Conservation (phyloP, 2,888 invertebrate genomes). For the Drosophila merina region DNA sequence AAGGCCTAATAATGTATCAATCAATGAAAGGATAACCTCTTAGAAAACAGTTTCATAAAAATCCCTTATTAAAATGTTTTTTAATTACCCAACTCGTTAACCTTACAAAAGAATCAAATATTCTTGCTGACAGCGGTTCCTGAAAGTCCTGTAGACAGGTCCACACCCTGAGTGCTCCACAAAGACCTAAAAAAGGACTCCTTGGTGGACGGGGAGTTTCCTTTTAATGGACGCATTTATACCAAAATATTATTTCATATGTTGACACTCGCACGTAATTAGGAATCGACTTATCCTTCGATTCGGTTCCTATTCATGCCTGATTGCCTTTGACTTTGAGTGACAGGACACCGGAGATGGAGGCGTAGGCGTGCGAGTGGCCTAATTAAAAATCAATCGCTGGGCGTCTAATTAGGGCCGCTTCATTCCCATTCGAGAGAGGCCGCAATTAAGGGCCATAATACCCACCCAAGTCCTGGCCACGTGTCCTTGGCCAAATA, state of each 20-base stretch:
- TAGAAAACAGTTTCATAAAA: neutral
- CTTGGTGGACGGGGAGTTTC: slow-evolving; percentile 6
- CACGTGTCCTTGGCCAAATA: slow-evolving; percentile 62
- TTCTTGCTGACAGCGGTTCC: neutral
- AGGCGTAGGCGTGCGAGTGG: slow-evolving; percentile 18
- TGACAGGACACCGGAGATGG: slow-evolving; percentile 25
- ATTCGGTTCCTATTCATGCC: slow-evolving; percentile 37
- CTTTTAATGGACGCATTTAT: slow-evolving; percentile 59
- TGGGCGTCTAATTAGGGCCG: slow-evolving; percentile 41
- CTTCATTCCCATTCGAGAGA: slow-evolving; percentile 14
- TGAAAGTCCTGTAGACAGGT: neutral
- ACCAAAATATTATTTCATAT: slow-evolving; percentile 78
- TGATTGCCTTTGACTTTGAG: slow-evolving; percentile 62
- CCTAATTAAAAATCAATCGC: slow-evolving; percentile 73
- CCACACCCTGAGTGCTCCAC: neutral
- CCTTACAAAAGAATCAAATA: neutral
- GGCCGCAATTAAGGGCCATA: slow-evolving; percentile 55
- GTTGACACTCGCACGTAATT: slow-evolving; percentile 80
- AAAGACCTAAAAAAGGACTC: neutral
- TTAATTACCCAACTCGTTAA: neutral
- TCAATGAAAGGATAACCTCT: no score
- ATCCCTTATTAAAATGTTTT: neutral
- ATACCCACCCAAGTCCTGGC: slow-evolving; percentile 17
- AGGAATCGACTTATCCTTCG: slow-evolving; percentile 44
- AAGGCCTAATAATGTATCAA: no score